Conservation (phyloP, 2,888 invertebrate species). For the Sarcophaga subvicina region DNA sequence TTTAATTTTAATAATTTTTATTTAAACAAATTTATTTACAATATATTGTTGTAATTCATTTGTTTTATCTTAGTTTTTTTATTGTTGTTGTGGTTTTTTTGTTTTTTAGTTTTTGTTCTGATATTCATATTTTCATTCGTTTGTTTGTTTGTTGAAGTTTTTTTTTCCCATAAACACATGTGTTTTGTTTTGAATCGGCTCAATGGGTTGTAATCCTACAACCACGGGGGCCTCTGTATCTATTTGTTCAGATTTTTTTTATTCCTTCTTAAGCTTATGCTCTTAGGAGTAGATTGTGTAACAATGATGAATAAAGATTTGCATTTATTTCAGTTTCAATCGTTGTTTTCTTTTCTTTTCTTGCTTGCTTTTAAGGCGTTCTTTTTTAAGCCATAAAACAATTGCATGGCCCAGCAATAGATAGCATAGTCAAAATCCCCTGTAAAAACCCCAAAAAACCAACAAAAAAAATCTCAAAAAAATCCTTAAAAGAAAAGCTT, state of each 20-base stretch:
- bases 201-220: slow-evolving; percentile 66
- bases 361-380: slow-evolving; percentile 66
- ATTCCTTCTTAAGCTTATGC: not conserved
- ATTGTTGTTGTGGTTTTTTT: slow-evolving; percentile 3
- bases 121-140: not conserved
- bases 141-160: not conserved
- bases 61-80: slow-evolving; percentile 5
- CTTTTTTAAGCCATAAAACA: slow-evolving; percentile 53
- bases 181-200: slow-evolving; percentile 50
- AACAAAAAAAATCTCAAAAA: slow-evolving; percentile 50
- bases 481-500: slow-evolving; percentile 56
- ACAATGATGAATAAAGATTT: slow-evolving; percentile 68
- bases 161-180: slow-evolving; percentile 67
- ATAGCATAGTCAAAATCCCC: slow-evolving; percentile 10
- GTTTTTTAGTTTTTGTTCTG: not conserved
- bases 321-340: slow-evolving; percentile 56
- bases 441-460: not conserved
- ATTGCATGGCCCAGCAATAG: slow-evolving; percentile 48
- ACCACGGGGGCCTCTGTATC: slow-evolving; percentile 63
- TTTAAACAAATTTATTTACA: slow-evolving; percentile 58
- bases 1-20: slow-evolving; percentile 54
- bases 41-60: too few relatives aligned
- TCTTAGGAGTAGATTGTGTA: slow-evolving; percentile 49
- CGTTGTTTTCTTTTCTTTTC: slow-evolving; percentile 11
- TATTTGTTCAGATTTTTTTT: slow-evolving; percentile 3